Evolutionary conservation across 2,797 vertebrate genomes (phyloP).

Genomic region (Calcarius lapponicus): DNA sequence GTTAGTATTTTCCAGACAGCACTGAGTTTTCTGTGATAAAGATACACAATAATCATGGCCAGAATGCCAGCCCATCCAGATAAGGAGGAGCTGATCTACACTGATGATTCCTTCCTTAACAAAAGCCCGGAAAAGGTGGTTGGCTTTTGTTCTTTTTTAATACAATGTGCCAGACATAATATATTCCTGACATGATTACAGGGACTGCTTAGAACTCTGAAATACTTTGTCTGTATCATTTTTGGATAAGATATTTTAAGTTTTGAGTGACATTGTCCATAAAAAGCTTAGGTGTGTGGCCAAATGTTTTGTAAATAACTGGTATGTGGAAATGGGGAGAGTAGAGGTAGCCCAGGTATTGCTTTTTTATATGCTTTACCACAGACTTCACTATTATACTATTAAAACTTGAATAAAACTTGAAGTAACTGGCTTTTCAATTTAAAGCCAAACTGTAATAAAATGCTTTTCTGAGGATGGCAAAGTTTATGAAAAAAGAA

Average conservation of each 20-base stretch:
- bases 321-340: neutral
- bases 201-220: neutral
- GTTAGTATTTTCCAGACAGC: neutral
- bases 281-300: neutral
- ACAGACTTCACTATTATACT: neutral
- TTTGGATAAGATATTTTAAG: neutral
- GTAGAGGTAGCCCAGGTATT: neutral
- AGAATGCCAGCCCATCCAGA: neutral
- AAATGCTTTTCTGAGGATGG: neutral
- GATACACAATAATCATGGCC: neutral
- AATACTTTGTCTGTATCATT: accelerated
- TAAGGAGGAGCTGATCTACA: neutral
- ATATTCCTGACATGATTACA: neutral
- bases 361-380: neutral
- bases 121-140: neutral
- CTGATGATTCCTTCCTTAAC: neutral
- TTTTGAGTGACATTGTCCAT: neutral
- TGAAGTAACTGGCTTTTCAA: neutral
- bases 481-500: neutral
- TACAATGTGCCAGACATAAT: neutral
- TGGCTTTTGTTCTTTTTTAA: neutral
- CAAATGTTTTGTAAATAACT: neutral
- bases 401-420: neutral
- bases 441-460: neutral
- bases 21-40: neutral